phyloP scores from a whole-genome alignment of 2,113 vertebrate species.

The Alligator sinensis region DNA sequence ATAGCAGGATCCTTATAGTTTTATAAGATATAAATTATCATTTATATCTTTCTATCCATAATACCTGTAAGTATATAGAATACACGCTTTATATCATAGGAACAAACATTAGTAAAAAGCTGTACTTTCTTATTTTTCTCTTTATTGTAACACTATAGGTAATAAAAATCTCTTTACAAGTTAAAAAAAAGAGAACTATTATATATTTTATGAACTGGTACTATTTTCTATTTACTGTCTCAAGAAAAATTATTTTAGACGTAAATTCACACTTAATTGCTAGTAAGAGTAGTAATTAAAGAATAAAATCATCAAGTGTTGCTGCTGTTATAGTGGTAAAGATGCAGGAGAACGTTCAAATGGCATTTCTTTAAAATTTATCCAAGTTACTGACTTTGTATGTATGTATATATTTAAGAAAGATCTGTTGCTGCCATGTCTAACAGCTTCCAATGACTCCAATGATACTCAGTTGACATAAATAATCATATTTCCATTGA shows the following conservation, averaged over 20 bases:
- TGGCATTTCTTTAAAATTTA: rapidly evolving
- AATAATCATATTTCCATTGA: neutral
- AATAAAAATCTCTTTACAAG: neutral
- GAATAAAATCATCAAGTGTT: rapidly evolving
- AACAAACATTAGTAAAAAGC: rapidly evolving
- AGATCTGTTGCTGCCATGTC: rapidly evolving
- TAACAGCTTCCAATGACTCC: rapidly evolving
- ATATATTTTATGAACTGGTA: neutral
- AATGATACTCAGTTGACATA: neutral
- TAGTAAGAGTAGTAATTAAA: rapidly evolving
- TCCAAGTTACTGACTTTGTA: rapidly evolving
- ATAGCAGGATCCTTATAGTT: neutral
- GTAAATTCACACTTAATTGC: neutral
- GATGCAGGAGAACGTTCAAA: neutral
- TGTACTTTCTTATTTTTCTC: neutral
- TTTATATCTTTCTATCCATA: neutral
- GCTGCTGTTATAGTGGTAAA: rapidly evolving
- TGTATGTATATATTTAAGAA: neutral
- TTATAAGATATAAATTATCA: neutral
- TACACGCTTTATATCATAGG: neutral
- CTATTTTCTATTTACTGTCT: neutral
- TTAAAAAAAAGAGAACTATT: neutral
- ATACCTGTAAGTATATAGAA: neutral
- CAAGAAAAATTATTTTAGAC: neutral
- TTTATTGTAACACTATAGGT: neutral